Conservation (phyloP, 1,140 invertebrate species). For the Radopholus similis region DNA sequence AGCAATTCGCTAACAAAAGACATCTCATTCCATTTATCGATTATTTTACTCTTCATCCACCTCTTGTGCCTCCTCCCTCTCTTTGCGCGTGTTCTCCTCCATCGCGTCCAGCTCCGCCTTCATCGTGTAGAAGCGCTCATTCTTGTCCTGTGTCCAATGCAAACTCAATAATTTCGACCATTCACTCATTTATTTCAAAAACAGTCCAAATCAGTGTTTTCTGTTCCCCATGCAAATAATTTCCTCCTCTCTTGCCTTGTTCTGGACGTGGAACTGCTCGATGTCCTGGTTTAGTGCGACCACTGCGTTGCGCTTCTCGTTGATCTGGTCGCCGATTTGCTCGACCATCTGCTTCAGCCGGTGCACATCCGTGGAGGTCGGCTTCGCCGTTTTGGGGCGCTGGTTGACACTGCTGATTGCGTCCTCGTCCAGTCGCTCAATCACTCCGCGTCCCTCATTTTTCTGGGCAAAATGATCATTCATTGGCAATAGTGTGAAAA, state of each 20-base stretch:
- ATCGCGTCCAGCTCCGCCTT: slow-evolving; percentile 31
- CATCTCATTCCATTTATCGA: slow-evolving; percentile 11
- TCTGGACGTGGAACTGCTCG: slow-evolving; percentile 32
- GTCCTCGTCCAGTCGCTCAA: slow-evolving; percentile 25
- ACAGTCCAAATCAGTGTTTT: neutral
- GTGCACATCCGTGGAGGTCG: slow-evolving; percentile 25
- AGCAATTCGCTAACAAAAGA: neutral
- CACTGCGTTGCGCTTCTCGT: slow-evolving; percentile 17
- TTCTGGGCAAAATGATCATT: slow-evolving; percentile 13
- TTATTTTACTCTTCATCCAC: slow-evolving; percentile 1
- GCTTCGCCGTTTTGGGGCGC: slow-evolving; percentile 44
- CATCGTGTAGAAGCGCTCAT: slow-evolving; percentile 41
- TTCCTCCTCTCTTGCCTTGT: slow-evolving; percentile 32
- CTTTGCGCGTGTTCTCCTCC: slow-evolving; percentile 25
- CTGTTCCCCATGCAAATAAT: neutral
- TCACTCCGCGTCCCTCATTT: slow-evolving; percentile 40
- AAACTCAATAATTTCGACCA: slow-evolving; percentile 9
- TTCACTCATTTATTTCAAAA: neutral
- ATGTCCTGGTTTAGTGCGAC: slow-evolving; percentile 26
- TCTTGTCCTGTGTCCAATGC: slow-evolving; percentile 39
- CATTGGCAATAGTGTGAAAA: neutral
- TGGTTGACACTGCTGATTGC: slow-evolving; percentile 6
- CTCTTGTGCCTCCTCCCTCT: slow-evolving; percentile 20
- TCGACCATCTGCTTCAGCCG: slow-evolving; percentile 35
- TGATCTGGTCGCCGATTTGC: slow-evolving; percentile 31